Base-by-base conservation (phyloP, 1,140 invertebrate genomes). In the Calosoma granatense region DNA sequence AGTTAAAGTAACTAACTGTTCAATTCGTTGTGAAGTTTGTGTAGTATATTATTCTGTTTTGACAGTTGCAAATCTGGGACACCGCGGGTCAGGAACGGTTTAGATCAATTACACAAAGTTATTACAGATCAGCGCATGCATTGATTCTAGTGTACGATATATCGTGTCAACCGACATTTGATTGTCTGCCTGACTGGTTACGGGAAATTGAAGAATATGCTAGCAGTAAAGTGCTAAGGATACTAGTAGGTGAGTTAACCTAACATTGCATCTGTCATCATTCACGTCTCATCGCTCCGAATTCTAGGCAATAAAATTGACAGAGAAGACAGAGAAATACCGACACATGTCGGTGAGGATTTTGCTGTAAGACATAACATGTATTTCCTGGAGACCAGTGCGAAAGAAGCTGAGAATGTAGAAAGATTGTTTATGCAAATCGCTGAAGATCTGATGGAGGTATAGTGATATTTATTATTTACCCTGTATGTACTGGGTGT, bases 331-430 rank as follows among this genome's bases (percentile, higher is more conserved):
- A 79, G 92, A 64, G 94, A 97, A 80, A 94, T 98, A 67, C 94
- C 94, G 4, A 84, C 85, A 11, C 85, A 91, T 70, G 91, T 97
- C 47, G 94, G 92, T n/a, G 90, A 95, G 75, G 90, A 96, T 70
- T 98, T 97, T 82, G 92, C 94, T 36, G 86, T 92, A 69, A 81
- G 88, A 62, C 91, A 97, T 72, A 90, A 92, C 63, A 97, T 98
- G 93, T 94, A 94, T 73, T 95, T 97, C 74, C 83, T 98, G 69
- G 96, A 99, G 79, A 98, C 96, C 20, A 98, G 94, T 22, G 95
- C 96, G 12, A 97, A 98, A 76, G 93, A 97, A 75, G 92, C 94
- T 22, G 92, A 95, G 65, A 98, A 98, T 78, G 95, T 99, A 22
- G 95, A 98, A 74, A 86, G 91, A 74, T 76, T 97, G 54, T 97